Evolutionary conservation across 2,797 vertebrate species (phyloP).

Genomic region (Selene dorsalis): DNA sequence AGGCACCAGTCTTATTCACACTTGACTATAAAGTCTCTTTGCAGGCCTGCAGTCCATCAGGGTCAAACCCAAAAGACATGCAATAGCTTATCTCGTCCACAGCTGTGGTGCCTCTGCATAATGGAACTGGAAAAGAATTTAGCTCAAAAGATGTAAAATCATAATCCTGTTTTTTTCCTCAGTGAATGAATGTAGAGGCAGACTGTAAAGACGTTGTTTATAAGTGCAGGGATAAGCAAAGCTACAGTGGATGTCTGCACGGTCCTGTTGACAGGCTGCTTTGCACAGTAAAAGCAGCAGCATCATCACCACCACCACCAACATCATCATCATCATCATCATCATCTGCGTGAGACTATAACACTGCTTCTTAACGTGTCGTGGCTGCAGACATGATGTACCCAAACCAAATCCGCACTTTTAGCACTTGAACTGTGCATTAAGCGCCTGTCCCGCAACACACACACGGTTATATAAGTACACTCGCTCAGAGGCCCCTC

Average conservation of each 20-base stretch:
- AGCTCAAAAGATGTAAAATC: slow-evolving; percentile 62
- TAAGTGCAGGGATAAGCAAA: slow-evolving; percentile 27
- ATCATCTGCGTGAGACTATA: slow-evolving; percentile 15
- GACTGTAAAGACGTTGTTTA: slow-evolving; percentile 19
- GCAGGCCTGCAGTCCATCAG: slow-evolving; percentile 17
- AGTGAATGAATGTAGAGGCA: slow-evolving; percentile 30
- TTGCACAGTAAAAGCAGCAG: slow-evolving; percentile 1
- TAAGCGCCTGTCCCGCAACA: slow-evolving; percentile 61
- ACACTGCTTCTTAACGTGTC: slow-evolving; percentile 8
- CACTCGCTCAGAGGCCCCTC: slow-evolving; percentile 41
- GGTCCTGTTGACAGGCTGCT: slow-evolving; percentile 40
- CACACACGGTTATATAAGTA: slow-evolving; percentile 67
- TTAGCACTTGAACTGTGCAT: slow-evolving; percentile 69
- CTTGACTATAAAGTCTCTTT: slow-evolving; percentile 26
- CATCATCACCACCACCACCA: neutral
- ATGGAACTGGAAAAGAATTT: slow-evolving; percentile 33
- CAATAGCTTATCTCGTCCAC: slow-evolving; percentile 46
- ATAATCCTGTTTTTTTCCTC: slow-evolving; percentile 52
- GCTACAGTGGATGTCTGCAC: slow-evolving; percentile 8
- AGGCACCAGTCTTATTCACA: slow-evolving; percentile 43
- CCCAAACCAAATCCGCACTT: slow-evolving; percentile 68
- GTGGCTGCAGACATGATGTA: slow-evolving; percentile 36
- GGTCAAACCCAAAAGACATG: slow-evolving; percentile 41
- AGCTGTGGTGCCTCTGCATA: slow-evolving; percentile 48
- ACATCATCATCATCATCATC: too few relatives aligned